Percentiles rank a stretch among this genome's conserved stretches.
Conservation (phyloP, 2,888 invertebrate species). For the Homarus gammarus region DNA sequence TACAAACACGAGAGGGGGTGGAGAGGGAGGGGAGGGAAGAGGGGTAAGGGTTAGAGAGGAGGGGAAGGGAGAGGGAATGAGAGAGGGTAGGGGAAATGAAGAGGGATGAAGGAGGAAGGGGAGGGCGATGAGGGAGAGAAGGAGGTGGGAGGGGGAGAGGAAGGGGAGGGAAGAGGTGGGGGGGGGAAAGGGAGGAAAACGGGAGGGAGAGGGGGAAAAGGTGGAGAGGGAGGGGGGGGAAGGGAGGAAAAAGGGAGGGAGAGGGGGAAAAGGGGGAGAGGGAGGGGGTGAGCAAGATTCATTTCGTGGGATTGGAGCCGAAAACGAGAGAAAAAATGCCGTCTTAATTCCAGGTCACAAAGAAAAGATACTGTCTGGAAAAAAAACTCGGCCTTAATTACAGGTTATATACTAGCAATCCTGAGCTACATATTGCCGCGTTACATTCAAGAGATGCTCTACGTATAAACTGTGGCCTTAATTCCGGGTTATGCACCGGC, state of each 20-base stretch:
- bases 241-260: neutral
- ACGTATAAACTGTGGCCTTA: too few species aligned
- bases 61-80: neutral
- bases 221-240: too few species aligned
- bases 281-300: neutral
- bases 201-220: too few species aligned
- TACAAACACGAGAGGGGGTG: too few species aligned
- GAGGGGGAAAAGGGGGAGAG: neutral
- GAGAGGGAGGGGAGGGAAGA: neutral
- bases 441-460: too few species aligned
- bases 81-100: neutral
- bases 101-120: neutral
- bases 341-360: neutral
- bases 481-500: too few species aligned
- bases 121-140: neutral
- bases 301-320: neutral
- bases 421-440: too few species aligned
- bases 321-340: neutral
- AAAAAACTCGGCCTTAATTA: neutral
- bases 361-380: neutral
- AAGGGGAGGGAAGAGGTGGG: neutral
- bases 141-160: neutral
- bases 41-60: neutral
- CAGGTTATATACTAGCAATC: neutral
- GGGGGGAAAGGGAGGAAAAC: too few species aligned